Base-by-base conservation (phyloP, 2,797 vertebrate species). In the Macrochelys suwanniensis region DNA sequence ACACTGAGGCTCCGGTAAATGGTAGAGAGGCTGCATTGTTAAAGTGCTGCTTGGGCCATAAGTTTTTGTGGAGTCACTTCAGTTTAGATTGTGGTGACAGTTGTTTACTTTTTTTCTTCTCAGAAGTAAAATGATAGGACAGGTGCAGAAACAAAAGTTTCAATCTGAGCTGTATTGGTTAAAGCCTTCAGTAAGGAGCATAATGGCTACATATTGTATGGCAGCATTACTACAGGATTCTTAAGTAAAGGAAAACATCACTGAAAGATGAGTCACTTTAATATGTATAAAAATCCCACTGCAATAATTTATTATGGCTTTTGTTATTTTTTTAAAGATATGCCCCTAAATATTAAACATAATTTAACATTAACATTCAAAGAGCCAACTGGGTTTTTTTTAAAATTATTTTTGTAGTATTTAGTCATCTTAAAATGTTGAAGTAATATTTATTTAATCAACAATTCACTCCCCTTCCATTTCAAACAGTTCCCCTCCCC, bases 401-500 rank as follows among this genome's bases (percentile, higher is more conserved):
- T 16, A 1, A 33, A 71, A 71, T 71, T 71, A 19, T 71, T 71
- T 71, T 71, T 71, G 19, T 21, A 42, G n/a, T 42, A 42, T 74
- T 74, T 26, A 25, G 71, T 26, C 23, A 1, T 45, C 71, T 74
- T 74, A 45, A 74, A 42, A 26, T 19, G 26, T 26, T 25, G 71
- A 74, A 26, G 11, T 45, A 25, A 74, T 74, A 74, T 74, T 25
- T 74, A 74, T 74, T 74, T 45, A 42, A 42, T 45, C 42, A 49
- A 53, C 31, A 17, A 31, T 1, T 0, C 47, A 56, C 33, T 50
- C 65, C 42, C 37, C 33, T 23, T 45, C 37, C 0, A 1, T 8
- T 26, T 49, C 12, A 2, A 16, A 11, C 0, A 1, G 45, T 28
- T 47, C 80, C 33, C n/a, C 5, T 17, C 6, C 54, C 2, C 1